Conservation (phyloP, 2,113 vertebrate species). For the Oophaga pumilio region DNA sequence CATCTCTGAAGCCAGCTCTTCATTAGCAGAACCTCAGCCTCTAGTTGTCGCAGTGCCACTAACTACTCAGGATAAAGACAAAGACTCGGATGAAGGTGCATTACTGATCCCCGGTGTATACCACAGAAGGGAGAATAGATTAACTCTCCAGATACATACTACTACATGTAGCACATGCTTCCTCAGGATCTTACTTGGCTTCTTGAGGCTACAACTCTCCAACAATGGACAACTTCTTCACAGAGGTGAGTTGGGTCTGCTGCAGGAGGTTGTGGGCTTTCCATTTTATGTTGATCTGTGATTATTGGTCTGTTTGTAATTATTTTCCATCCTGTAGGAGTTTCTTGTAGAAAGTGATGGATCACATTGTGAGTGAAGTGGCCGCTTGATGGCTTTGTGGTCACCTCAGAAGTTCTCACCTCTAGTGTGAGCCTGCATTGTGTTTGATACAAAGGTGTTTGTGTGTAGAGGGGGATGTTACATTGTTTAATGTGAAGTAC, state of each 20-base stretch:
- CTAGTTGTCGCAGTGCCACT: constrained; percentile 40
- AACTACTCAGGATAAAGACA: constrained; percentile 47
- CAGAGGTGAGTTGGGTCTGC: constrained; percentile 75
- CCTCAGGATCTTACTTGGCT: constrained; percentile 59
- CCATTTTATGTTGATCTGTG: neutral
- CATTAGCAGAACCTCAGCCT: constrained; percentile 48
- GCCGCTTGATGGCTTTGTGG: neutral
- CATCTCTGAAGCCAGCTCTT: neutral
- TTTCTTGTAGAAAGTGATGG: neutral
- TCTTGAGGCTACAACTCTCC: constrained; percentile 63
- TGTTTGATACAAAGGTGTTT: neutral
- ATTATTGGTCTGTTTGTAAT: neutral
- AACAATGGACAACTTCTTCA: constrained; percentile 84
- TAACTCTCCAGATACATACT: neutral
- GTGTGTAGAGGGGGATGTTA: neutral
- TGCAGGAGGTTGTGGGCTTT: neutral
- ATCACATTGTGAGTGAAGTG: neutral
- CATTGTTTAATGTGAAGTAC: neutral
- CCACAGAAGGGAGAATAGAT: neutral
- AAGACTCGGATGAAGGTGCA: constrained; percentile 42
- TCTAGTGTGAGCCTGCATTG: neutral
- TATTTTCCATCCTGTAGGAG: neutral
- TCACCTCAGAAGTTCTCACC: neutral
- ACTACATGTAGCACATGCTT: constrained; percentile 60
- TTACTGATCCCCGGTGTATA: constrained; percentile 2